Evolutionary conservation across 2,797 vertebrate genomes (phyloP).

Genomic region (Pangasius krempfi): DNA sequence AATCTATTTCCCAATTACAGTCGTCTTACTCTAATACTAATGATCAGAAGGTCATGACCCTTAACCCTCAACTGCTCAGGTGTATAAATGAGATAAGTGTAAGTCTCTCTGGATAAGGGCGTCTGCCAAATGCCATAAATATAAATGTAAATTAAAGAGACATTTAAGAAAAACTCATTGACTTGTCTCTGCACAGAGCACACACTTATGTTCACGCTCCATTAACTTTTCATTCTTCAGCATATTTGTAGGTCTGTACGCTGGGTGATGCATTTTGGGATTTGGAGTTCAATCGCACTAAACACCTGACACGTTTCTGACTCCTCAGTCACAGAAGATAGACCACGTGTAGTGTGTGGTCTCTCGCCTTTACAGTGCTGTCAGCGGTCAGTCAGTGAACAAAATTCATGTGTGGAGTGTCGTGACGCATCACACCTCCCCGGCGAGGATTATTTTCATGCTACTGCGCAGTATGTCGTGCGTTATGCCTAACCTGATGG

Average conservation of each 20-base stretch:
- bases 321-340: too few relatives aligned
- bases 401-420: not conserved
- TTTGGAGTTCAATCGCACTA: too few relatives aligned
- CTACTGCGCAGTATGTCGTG: not conserved
- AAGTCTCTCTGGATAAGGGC: too few relatives aligned
- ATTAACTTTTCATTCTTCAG: not conserved
- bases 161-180: not conserved
- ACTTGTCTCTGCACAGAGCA: not conserved
- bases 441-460: not conserved
- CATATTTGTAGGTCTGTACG: too few relatives aligned
- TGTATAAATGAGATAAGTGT: too few relatives aligned
- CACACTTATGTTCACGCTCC: not conserved
- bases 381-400: not conserved
- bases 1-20: not conserved
- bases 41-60: too few relatives aligned
- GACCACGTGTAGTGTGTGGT: not conserved
- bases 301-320: not conserved
- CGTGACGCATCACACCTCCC: not conserved
- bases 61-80: too few relatives aligned
- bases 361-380: not conserved
- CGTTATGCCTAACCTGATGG: not conserved
- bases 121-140: too few relatives aligned
- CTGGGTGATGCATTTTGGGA: not conserved
- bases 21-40: too few relatives aligned
- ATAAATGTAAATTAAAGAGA: too few relatives aligned